Percentiles rank a stretch among this genome's conserved stretches.
phyloP scores from a whole-genome alignment of 2,888 invertebrate species.

The Odontomyia ornata region DNA sequence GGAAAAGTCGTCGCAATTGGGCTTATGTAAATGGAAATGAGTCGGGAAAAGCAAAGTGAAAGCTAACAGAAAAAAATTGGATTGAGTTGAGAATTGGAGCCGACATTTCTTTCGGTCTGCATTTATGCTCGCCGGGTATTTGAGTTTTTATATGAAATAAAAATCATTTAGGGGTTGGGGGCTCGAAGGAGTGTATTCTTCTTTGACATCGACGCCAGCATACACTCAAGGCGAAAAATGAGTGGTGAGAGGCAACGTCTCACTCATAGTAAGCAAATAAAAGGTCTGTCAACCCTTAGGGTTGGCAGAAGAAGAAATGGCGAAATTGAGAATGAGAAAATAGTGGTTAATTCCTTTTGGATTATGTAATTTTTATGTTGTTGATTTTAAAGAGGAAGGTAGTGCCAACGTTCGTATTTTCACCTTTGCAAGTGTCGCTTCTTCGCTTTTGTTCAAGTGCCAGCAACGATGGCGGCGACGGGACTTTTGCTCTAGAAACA shows the following conservation, averaged over 20 bases:
- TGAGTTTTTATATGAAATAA: not conserved
- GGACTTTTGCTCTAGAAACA: slow-evolving; percentile 12
- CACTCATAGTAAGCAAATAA: too few relatives aligned
- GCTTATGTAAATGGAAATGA: not conserved
- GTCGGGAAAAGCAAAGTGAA: not conserved
- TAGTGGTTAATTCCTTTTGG: slow-evolving; percentile 11
- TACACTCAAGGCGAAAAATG: too few relatives aligned
- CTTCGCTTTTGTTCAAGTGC: not conserved
- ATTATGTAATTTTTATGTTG: slow-evolving; percentile 24
- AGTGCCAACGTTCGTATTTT: not conserved
- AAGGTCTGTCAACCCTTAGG: not conserved
- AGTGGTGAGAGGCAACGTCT: not conserved
- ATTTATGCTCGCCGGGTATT: slow-evolving; percentile 3
- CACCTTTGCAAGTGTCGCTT: slow-evolving; percentile 16
- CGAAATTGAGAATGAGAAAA: not conserved
- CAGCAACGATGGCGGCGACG: not conserved
- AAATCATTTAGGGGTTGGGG: not conserved
- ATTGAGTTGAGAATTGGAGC: not conserved
- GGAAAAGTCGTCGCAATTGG: too few relatives aligned
- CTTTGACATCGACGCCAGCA: not conserved
- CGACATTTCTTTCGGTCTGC: not conserved
- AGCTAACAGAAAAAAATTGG: not conserved
- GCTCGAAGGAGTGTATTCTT: not conserved
- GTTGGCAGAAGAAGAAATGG: not conserved
- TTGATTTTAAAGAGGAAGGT: not conserved